Conservation (phyloP, 1,140 invertebrate genomes). For the Plectus sambesii region DNA sequence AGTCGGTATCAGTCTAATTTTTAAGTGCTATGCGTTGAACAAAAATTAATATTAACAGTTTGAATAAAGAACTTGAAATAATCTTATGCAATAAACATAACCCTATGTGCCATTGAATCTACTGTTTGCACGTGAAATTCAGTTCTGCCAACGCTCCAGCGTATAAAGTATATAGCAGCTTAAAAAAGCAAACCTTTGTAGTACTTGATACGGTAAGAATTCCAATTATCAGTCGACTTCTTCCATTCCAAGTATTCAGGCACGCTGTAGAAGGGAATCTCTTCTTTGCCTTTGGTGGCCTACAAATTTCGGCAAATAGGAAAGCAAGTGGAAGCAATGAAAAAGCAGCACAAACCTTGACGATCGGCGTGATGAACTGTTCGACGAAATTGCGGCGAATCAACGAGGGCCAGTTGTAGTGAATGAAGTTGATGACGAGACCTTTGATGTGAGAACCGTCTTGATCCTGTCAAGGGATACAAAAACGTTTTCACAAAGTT, state of each 20-base stretch:
- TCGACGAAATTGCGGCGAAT: slow-evolving; percentile 77
- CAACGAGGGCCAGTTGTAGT: slow-evolving; percentile 89
- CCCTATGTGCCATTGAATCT: too few relatives aligned
- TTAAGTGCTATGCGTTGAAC: too few relatives aligned
- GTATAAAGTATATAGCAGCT: too few relatives aligned
- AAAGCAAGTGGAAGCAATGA: neutral
- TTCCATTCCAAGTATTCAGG: slow-evolving; percentile 98
- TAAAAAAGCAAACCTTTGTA: slow-evolving; percentile 24
- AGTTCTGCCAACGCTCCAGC: neutral
- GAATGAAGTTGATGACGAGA: slow-evolving; percentile 91
- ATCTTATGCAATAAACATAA: too few relatives aligned
- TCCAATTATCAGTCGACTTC: slow-evolving; percentile 44
- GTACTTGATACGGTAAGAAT: slow-evolving; percentile 66
- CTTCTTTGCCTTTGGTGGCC: slow-evolving; percentile 65
- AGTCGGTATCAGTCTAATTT: too few relatives aligned
- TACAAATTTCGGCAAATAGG: slow-evolving; percentile 22
- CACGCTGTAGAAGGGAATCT: slow-evolving; percentile 81
- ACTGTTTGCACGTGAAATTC: neutral
- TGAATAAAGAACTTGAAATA: too few relatives aligned
- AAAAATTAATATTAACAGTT: too few relatives aligned
- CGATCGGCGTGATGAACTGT: slow-evolving; percentile 96
- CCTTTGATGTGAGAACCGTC: slow-evolving; percentile 98
- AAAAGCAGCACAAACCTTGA: slow-evolving; percentile 57
- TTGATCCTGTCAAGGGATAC: slow-evolving; percentile 52
- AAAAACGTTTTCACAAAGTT: too few relatives aligned